Conservation (phyloP, 2,797 vertebrate genomes). For the Galagoides demidoff region DNA sequence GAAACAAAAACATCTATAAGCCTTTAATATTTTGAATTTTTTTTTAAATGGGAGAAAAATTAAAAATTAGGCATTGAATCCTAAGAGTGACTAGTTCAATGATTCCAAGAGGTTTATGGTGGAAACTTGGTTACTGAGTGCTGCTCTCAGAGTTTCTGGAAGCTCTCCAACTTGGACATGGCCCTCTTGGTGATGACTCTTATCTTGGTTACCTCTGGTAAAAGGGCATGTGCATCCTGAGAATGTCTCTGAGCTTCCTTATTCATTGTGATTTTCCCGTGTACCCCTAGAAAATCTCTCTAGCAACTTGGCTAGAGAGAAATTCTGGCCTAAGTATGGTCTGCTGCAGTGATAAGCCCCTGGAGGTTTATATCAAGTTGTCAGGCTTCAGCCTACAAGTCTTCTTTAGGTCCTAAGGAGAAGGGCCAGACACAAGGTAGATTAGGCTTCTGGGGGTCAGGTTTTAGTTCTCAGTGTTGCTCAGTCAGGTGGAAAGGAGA, state of each 20-base stretch:
- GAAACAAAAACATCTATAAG: no score
- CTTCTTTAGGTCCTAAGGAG: background rate
- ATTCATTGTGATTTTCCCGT: no score
- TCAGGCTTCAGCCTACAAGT: background rate
- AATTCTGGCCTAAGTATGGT: background rate
- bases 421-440: background rate
- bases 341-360: background rate
- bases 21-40: no score
- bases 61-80: background rate
- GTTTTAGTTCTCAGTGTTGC: background rate
- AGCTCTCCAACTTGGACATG: background rate
- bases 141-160: background rate
- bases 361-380: background rate
- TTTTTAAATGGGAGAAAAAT: no score
- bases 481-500: background rate
- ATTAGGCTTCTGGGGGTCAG: background rate
- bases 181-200: background rate
- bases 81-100: background rate
- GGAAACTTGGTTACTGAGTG: background rate
- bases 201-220: background rate
- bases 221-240: background rate
- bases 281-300: no score
- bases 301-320: background rate
- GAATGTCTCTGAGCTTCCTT: background rate
- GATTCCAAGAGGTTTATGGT: background rate